These are phyloP conservation scores for Torymus auratus DNA, from an alignment of 2,888 invertebrate species.

Conservation along the genomic window DNA sequence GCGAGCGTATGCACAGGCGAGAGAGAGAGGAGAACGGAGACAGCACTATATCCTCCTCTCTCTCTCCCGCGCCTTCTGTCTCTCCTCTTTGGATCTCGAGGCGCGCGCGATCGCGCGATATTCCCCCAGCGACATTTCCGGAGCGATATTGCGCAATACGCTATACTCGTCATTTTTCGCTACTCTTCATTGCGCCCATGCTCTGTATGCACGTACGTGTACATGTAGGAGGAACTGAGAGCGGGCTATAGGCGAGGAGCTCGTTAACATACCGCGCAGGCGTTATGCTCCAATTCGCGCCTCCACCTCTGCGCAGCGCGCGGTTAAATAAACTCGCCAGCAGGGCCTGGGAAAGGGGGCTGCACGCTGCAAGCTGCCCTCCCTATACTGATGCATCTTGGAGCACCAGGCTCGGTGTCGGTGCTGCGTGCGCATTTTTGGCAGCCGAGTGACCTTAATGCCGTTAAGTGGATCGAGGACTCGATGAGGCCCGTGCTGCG, in stretches of 20 bases:
- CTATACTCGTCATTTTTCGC: neutral
- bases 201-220: neutral
- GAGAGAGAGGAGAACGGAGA: neutral
- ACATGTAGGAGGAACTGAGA: neutral
- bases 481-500: neutral
- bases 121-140: constrained; percentile 29
- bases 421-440: constrained; percentile 10
- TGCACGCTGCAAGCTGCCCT: neutral
- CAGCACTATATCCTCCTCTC: neutral
- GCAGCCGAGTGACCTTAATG: constrained; percentile 20
- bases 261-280: constrained; percentile 60
- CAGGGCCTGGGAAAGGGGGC: constrained; percentile 25
- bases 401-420: no score
- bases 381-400: constrained; percentile 18
- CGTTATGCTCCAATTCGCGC: constrained; percentile 62
- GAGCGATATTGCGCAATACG: constrained; percentile 35
- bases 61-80: neutral
- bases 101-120: neutral
- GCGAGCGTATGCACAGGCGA: neutral
- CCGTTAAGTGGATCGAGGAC: constrained; percentile 33
- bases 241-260: constrained; percentile 7
- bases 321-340: constrained; percentile 25
- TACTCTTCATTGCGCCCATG: neutral
- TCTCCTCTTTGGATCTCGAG: neutral
- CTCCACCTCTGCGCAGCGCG: neutral